Percentiles rank a stretch among this genome's conserved stretches.
phyloP scores from a whole-genome alignment of 2,113 vertebrate genomes.

The Mus pahari region DNA sequence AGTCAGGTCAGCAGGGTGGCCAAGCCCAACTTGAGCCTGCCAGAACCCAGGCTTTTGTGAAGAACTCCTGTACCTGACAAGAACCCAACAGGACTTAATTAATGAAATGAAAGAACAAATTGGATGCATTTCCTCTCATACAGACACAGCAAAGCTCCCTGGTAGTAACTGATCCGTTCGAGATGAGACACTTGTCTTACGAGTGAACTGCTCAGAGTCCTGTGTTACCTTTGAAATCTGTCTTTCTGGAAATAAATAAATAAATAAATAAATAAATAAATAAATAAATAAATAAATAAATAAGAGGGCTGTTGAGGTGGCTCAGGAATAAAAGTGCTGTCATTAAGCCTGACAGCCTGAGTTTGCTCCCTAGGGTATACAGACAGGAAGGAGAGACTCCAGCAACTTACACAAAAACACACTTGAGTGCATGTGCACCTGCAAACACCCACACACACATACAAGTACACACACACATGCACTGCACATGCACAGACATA shows the following conservation, averaged over 20 bases:
- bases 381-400: neutral
- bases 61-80: neutral
- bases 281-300: no score
- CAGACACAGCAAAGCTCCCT: no score
- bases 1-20: neutral
- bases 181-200: no score
- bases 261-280: neutral
- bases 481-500: neutral
- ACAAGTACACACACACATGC: neutral
- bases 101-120: neutral
- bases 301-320: neutral
- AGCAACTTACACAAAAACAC: neutral
- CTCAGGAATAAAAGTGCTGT: neutral
- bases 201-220: neutral
- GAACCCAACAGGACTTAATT: neutral
- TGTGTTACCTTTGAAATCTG: neutral
- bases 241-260: neutral
- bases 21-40: neutral
- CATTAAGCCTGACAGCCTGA: neutral
- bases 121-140: no score
- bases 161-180: no score
- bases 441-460: no score
- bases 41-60: neutral
- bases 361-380: no score
- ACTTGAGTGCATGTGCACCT: no score